Evolutionary conservation across 2,113 vertebrate genomes (phyloP).

Genomic region (Agapornis roseicollis): DNA sequence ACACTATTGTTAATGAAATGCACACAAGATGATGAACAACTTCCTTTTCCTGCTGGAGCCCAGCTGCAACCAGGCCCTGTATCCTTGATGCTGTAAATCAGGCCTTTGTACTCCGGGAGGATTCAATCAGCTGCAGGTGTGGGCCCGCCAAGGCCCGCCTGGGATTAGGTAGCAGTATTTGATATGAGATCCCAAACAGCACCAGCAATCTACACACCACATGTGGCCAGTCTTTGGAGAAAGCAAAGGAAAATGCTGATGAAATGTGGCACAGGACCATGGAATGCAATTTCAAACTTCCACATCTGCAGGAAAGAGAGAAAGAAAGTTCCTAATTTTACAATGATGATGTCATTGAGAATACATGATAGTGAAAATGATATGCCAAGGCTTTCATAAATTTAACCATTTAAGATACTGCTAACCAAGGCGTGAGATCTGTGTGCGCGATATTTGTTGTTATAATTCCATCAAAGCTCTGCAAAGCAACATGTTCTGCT

Average conservation of each 20-base stretch:
- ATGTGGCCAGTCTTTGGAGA: slow-evolving; percentile 83
- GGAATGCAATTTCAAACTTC: slow-evolving; percentile 91
- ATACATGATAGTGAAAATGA: slow-evolving; percentile 83
- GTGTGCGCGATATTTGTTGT: background rate
- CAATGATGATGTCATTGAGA: slow-evolving; percentile 91
- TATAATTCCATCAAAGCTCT: background rate
- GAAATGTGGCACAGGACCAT: slow-evolving; percentile 92
- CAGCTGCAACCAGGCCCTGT: slow-evolving; percentile 89
- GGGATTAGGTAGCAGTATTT: slow-evolving; percentile 89
- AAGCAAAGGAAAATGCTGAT: slow-evolving; percentile 88
- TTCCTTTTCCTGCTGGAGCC: slow-evolving; percentile 94
- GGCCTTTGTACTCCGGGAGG: slow-evolving; percentile 93
- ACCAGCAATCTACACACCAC: slow-evolving; percentile 79
- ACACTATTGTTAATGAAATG: slow-evolving; percentile 90
- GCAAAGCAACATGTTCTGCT: background rate
- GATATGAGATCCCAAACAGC: slow-evolving; percentile 86
- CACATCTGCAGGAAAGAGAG: slow-evolving; percentile 94
- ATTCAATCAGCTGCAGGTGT: slow-evolving; percentile 97
- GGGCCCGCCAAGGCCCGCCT: slow-evolving; percentile 81
- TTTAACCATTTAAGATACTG: slow-evolving; percentile 64
- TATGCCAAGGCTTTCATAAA: slow-evolving; percentile 73
- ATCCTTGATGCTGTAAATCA: slow-evolving; percentile 91
- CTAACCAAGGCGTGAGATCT: background rate
- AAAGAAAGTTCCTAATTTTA: slow-evolving; percentile 90
- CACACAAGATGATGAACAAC: slow-evolving; percentile 94